Percentiles rank a stretch among this genome's conserved stretches.
Evolutionary conservation across 2,888 invertebrate genomes (phyloP).

Genomic region (Limnephilus auricula): DNA sequence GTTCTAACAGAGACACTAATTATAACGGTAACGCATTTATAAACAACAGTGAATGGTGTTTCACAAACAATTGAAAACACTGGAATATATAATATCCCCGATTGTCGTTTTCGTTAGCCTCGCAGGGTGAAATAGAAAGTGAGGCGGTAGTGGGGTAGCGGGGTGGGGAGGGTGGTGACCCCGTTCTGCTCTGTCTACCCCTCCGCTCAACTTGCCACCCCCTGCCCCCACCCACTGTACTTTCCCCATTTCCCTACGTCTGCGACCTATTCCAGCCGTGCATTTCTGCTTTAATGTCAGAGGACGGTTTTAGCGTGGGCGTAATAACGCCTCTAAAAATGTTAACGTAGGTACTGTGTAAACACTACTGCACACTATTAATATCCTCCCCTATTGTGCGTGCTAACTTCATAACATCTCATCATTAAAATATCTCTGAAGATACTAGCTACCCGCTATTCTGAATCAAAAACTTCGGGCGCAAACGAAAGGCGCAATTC

Average conservation of each 20-base stretch:
- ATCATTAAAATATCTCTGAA: background rate
- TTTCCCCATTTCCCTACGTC: constrained; percentile 8
- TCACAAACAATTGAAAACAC: background rate
- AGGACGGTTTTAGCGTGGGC: background rate
- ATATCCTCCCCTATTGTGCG: background rate
- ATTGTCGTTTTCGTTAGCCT: constrained; percentile 49
- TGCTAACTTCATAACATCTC: background rate
- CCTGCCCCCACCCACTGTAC: background rate
- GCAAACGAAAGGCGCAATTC: background rate
- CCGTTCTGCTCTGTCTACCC: constrained; percentile 43
- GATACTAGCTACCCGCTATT: background rate
- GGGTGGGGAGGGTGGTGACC: constrained; percentile 31
- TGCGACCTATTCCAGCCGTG: constrained; percentile 16
- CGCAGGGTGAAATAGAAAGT: constrained; percentile 49
- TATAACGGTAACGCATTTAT: background rate
- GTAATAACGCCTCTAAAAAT: background rate
- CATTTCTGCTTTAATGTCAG: constrained; percentile 27
- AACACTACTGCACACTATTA: background rate
- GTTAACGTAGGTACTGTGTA: background rate
- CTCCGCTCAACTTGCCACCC: background rate
- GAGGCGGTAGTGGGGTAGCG: background rate
- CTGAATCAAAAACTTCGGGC: background rate
- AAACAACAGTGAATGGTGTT: background rate
- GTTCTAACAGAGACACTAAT: background rate
- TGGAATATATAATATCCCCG: constrained; percentile 11